These are phyloP conservation scores for Atherix ibis DNA, from an alignment of 2,888 invertebrate species.

Conservation along the genomic window DNA sequence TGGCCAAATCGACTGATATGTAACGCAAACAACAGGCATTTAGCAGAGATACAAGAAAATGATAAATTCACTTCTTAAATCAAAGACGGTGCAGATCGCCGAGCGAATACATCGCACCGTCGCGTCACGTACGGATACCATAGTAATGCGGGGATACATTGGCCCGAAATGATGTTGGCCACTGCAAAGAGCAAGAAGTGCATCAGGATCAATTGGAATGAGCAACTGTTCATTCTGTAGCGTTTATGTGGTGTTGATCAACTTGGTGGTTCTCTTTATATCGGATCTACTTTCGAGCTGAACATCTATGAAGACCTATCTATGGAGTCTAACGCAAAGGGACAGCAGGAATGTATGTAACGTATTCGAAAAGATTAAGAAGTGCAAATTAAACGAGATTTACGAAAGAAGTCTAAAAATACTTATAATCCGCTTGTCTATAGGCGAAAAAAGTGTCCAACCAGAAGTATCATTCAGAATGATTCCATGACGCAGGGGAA, in stretches of 20 bases:
- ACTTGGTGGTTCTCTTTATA: too few relatives aligned
- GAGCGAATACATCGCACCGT: conserved; percentile 2
- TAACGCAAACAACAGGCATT: conserved; percentile 12
- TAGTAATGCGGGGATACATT: neutral
- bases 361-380: conserved; percentile 4
- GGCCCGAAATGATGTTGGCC: neutral
- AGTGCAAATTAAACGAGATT: conserved; percentile 4
- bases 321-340: too few relatives aligned
- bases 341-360: too few relatives aligned
- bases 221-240: conserved; percentile 4
- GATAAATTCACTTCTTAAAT: conserved; percentile 9
- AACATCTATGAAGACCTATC: too few relatives aligned
- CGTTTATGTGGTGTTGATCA: too few relatives aligned
- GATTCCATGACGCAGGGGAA: too few relatives aligned
- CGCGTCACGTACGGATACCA: conserved; percentile 8
- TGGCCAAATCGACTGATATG: conserved; percentile 11
- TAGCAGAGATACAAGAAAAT: conserved; percentile 12
- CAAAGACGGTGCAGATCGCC: neutral
- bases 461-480: too few relatives aligned
- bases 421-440: too few relatives aligned
- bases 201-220: conserved; percentile 10
- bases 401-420: too few relatives aligned
- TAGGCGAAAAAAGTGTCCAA: too few relatives aligned
- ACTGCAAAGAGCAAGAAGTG: neutral
- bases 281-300: too few relatives aligned